Base-by-base conservation (phyloP, 1,140 invertebrate genomes). In the Drosophila mayri region DNA sequence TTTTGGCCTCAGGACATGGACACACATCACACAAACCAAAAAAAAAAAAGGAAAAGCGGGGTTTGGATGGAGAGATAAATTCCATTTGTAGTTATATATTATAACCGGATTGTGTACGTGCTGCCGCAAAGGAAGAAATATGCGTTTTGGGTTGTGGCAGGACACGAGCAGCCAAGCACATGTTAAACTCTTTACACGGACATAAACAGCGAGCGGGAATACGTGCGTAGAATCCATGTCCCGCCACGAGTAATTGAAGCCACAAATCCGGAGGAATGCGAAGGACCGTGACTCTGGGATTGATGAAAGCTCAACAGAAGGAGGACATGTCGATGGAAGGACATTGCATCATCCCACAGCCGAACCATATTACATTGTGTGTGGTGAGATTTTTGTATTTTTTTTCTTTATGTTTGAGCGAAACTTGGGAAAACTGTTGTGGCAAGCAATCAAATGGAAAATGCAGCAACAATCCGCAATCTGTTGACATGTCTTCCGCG, bases 171-270 rank as follows among this genome's bases (percentile, higher is more conserved):
- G 40, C 43, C 35, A 52, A 87, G 85, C 77, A 90, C 81, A 90
- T 85, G 78, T 90, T 90, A 90, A 90, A 90, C 85, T 90, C 78
- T 90, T 90, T 85, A 90, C 85, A 90, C 78, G 76, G 71, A 90
- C 85, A 90, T 90, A 90, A 90, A 90, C 75, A 85, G 78, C 70
- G 86, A 76, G 46, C 74, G 74, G 80, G 63, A 73, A 79, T 90
- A 90, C 85, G 85, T 90, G 85, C 81, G 70, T 81, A 44, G 85
- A 83, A 90, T 90, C 78, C 86, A 66, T 79, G 72, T 41, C 38
- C 52, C 86, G 62, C 60, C 64, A 22, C 52, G 37, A 73, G 85
- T 85, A 90, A 90, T 90, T 81, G 85, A 85, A 83, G 85, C 58
- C 73, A 72, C 66, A 81, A 66, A 80, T 64, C 55, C 50, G 32